Percentiles rank a stretch among this genome's conserved stretches.
Evolutionary conservation across 1,140 invertebrate genomes (phyloP).

Genomic region (Propsilocerus akamusi): DNA sequence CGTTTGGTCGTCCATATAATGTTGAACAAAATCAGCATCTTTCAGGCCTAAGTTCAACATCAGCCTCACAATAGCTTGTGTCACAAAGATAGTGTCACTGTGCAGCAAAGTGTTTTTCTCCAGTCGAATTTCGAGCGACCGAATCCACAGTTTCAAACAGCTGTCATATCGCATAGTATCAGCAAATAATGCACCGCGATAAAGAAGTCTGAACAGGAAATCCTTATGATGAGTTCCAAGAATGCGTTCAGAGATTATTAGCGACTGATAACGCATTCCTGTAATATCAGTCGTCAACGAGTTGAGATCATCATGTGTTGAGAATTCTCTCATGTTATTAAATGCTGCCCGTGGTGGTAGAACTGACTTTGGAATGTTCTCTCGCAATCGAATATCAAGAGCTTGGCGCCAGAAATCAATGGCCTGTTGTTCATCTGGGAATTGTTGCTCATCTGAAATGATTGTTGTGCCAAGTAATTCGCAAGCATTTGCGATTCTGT

Average conservation of each 20-base stretch:
- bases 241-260: conserved; percentile 66
- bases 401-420: conserved; percentile 48
- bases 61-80: conserved; percentile 56
- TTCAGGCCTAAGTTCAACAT: conserved; percentile 61
- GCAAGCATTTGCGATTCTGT: conserved; percentile 60
- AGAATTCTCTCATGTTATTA: conserved; percentile 48
- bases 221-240: conserved; percentile 67
- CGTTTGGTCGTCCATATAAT: conserved; percentile 26
- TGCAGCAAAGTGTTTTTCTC: conserved; percentile 52
- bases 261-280: conserved; percentile 59
- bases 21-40: conserved; percentile 24
- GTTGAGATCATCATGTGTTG: conserved; percentile 46
- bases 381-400: conserved; percentile 30
- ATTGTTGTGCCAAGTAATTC: conserved; percentile 47
- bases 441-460: conserved; percentile 36
- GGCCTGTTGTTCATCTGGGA: conserved; percentile 57
- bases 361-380: conserved; percentile 23
- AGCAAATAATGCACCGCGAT: conserved; percentile 62
- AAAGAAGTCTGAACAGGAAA: conserved; percentile 52
- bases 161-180: conserved; percentile 66
- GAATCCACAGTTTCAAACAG: conserved; percentile 69
- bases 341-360: conserved; percentile 38
- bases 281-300: conserved; percentile 55
- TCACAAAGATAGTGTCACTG: conserved; percentile 61
- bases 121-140: conserved; percentile 58